These are phyloP conservation scores for Hypercompe scribonia DNA, from an alignment of 2,888 invertebrate species.

Conservation along the genomic window DNA sequence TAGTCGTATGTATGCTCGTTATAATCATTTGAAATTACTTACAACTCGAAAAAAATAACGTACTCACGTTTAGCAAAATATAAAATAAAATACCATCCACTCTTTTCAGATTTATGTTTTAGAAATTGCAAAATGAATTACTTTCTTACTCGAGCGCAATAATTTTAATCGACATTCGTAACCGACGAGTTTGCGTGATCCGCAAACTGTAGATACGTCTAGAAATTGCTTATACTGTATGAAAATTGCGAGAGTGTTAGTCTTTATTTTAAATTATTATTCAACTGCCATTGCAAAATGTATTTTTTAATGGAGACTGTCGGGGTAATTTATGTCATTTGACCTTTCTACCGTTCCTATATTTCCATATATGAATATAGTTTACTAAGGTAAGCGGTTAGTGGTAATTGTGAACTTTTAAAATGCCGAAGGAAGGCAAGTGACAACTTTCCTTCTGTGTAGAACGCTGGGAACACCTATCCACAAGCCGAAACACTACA, in stretches of 20 bases:
- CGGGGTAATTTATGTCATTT: neutral
- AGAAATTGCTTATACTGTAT: neutral
- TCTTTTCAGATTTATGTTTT: slow-evolving; percentile 22
- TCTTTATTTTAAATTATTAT: neutral
- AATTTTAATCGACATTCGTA: slow-evolving; percentile 26
- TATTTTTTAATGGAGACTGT: neutral
- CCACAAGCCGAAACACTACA: neutral
- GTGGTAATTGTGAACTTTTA: neutral
- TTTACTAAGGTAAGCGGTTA: neutral
- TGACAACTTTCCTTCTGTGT: neutral
- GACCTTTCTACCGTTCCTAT: neutral
- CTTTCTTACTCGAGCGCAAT: slow-evolving; percentile 21
- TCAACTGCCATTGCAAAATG: neutral
- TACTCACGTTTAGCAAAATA: neutral
- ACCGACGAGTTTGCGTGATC: slow-evolving; percentile 22
- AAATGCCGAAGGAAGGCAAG: neutral
- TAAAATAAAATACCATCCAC: slow-evolving; percentile 15
- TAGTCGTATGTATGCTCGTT: neutral
- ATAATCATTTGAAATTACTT: neutral
- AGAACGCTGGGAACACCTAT: neutral
- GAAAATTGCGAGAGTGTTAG: neutral
- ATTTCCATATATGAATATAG: neutral
- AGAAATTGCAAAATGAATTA: slow-evolving; percentile 23
- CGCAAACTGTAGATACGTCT: slow-evolving; percentile 7
- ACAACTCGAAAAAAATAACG: neutral